Conservation (phyloP, 2,797 vertebrate species). For the Botia kubotai region DNA sequence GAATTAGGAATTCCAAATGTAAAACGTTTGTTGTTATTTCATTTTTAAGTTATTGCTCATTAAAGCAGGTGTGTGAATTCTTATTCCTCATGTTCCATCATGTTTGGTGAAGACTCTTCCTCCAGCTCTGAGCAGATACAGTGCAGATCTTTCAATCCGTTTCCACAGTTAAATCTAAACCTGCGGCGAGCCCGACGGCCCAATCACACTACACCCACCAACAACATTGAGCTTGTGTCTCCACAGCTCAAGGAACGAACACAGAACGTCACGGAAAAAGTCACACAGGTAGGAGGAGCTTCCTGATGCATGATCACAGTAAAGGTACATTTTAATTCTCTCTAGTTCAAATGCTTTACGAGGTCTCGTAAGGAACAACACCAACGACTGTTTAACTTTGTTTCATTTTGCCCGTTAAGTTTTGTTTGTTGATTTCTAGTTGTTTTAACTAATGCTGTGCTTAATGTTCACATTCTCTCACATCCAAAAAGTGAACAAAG, state of each 20-base stretch:
- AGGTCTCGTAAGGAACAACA: too few species aligned
- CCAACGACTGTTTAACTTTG: too few species aligned
- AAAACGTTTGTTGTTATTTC: too few species aligned
- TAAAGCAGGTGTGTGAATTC: neutral
- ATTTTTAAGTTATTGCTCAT: too few species aligned
- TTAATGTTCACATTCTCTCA: neutral
- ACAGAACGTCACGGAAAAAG: conserved; percentile 94
- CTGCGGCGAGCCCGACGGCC: conserved; percentile 76
- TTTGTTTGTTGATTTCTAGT: too few species aligned
- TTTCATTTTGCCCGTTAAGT: too few species aligned
- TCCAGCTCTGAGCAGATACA: conserved; percentile 32
- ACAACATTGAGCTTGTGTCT: conserved; percentile 88
- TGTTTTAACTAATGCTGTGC: too few species aligned
- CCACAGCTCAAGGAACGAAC: conserved; percentile 90
- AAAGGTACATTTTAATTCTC: neutral
- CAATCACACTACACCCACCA: conserved; percentile 74
- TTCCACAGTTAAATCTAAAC: conserved; percentile 83
- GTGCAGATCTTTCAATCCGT: conserved; percentile 80
- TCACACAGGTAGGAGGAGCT: conserved; percentile 84
- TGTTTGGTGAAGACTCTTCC: conserved; percentile 68
- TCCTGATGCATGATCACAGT: neutral
- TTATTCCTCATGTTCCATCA: neutral
- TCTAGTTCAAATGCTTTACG: too few species aligned
- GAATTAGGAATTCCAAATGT: too few species aligned
- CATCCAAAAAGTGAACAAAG: neutral